Conservation (phyloP, 2,113 vertebrate species). For the Sminthopsis crassicaudata region DNA sequence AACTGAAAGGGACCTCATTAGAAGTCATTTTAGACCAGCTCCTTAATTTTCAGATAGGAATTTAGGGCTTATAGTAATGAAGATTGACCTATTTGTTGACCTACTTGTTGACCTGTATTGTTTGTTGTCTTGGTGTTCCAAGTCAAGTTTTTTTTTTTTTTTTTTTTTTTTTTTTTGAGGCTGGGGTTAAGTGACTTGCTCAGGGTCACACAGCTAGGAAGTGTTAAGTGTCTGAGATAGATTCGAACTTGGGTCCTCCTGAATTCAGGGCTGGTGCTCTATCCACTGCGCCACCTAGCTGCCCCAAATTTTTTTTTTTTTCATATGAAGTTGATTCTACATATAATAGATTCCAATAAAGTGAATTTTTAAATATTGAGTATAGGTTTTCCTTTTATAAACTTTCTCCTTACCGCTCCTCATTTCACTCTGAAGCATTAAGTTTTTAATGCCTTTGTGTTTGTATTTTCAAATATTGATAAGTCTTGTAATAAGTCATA, state of each 20-base stretch:
- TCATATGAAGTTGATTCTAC: not conserved
- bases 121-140: conserved; percentile 2
- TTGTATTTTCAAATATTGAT: not conserved
- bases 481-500: not conserved
- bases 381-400: not conserved
- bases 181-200: no score
- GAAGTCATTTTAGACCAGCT: not conserved
- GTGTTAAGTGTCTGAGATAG: no score
- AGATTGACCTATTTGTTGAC: conserved; percentile 34
- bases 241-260: no score
- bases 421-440: not conserved
- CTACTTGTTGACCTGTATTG: not conserved
- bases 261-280: no score
- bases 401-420: not conserved
- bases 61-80: conserved; percentile 33
- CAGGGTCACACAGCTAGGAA: no score
- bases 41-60: not conserved
- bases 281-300: no score
- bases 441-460: not conserved
- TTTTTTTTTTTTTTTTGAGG: conserved; percentile 35
- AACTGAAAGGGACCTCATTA: not conserved
- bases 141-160: conserved; percentile 21
- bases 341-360: conserved; percentile 22
- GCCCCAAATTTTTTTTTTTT: conserved; percentile 41
- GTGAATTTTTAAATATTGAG: not conserved